Percentiles rank a stretch among this genome's conserved stretches.
Conservation (phyloP, 2,888 invertebrate genomes). For the Tyria jacobaeae region DNA sequence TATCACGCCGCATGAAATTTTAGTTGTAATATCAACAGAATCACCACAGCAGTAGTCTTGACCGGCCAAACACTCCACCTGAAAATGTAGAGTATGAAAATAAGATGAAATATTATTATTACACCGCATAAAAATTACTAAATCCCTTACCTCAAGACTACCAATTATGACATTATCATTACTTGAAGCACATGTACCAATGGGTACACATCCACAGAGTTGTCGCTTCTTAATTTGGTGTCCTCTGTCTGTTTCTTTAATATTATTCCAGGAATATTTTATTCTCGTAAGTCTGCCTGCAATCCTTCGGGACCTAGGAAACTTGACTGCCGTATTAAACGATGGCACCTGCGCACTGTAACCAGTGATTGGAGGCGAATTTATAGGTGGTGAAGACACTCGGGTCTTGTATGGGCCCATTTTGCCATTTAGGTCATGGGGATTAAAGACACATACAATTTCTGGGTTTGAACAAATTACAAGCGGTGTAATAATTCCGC, state of each 20-base stretch:
- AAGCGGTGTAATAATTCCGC: constrained; percentile 71
- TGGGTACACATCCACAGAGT: constrained; percentile 66
- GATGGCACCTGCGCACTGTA: constrained; percentile 70
- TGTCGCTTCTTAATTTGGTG: constrained; percentile 74
- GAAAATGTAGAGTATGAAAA: not conserved
- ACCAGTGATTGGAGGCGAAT: constrained; percentile 65
- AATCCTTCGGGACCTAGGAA: constrained; percentile 74
- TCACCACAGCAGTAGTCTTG: constrained; percentile 78
- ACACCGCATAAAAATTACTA: not conserved
- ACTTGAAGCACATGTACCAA: constrained; percentile 68
- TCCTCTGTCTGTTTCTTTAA: constrained; percentile 30
- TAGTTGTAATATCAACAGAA: constrained; percentile 34
- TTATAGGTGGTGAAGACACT: constrained; percentile 63
- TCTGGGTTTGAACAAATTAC: constrained; percentile 78
- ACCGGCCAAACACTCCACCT: constrained; percentile 70
- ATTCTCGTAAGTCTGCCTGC: constrained; percentile 26
- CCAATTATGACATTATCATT: not conserved
- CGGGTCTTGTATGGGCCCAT: constrained; percentile 79
- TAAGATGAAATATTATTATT: not conserved
- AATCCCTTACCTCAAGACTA: not conserved
- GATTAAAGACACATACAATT: constrained; percentile 79
- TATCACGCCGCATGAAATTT: constrained; percentile 78
- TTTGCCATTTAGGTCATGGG: constrained; percentile 75
- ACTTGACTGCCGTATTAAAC: constrained; percentile 71
- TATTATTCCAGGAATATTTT: constrained; percentile 35